These are phyloP conservation scores for Ceramica pisi DNA, from an alignment of 2,888 invertebrate genomes.

Conservation along the genomic window DNA sequence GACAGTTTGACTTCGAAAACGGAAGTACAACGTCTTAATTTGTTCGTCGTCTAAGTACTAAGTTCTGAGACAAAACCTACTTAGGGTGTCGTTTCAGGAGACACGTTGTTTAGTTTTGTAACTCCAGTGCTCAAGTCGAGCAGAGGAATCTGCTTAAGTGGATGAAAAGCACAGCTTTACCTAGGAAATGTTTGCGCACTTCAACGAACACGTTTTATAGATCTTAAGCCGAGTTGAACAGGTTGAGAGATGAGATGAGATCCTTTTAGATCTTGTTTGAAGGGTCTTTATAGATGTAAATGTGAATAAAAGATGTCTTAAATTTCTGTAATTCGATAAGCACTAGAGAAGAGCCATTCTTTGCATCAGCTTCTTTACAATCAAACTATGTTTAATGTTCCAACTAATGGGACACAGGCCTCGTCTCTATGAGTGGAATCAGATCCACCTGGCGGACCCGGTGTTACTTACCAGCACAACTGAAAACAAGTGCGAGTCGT, in stretches of 20 bases:
- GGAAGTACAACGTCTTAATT: conserved; percentile 60
- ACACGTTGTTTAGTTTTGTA: conserved; percentile 68
- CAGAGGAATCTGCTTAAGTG: conserved; percentile 67
- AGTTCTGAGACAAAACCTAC: conserved; percentile 65
- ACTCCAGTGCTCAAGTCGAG: conserved; percentile 59
- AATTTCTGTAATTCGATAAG: background rate
- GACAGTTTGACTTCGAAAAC: conserved; percentile 45
- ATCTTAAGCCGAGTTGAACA: conserved; percentile 31
- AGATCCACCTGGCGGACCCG: too few species aligned
- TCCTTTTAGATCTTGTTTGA: conserved; percentile 21
- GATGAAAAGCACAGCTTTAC: conserved; percentile 61
- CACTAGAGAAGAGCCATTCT: too few species aligned
- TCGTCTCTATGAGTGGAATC: too few species aligned
- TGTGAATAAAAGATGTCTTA: background rate
- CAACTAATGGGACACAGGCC: too few species aligned
- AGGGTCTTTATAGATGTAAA: background rate
- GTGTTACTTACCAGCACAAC: background rate
- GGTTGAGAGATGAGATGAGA: conserved; percentile 21
- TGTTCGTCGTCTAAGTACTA: conserved; percentile 48
- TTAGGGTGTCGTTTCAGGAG: conserved; percentile 61
- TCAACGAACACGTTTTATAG: conserved; percentile 44
- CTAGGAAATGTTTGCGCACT: conserved; percentile 56
- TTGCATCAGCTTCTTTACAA: too few species aligned
- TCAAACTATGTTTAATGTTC: background rate
- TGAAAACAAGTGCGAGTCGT: too few species aligned